These are phyloP conservation scores for Pseudopleuronectes americanus DNA, from an alignment of 2,797 vertebrate species.

Conservation along the genomic window DNA sequence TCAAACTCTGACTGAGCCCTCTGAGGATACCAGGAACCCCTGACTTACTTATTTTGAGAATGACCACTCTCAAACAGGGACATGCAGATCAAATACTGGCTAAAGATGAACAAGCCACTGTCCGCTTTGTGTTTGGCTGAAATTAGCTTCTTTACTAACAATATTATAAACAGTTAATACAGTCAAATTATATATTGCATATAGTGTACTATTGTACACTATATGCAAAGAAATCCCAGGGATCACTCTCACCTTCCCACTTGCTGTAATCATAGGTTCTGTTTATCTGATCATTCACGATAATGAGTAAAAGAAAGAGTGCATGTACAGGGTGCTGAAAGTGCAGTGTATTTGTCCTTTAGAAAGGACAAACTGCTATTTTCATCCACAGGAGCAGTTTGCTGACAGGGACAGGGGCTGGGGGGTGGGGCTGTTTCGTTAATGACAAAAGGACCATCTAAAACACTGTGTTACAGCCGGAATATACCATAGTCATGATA, in stretches of 20 bases:
- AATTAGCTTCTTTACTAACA: slow-evolving; percentile 2
- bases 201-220: too few relatives aligned
- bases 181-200: not conserved
- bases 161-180: not conserved
- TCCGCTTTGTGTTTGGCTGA: not conserved
- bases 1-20: not conserved
- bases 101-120: not conserved
- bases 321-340: not conserved
- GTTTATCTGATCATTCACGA: slow-evolving; percentile 29
- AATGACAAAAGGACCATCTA: slow-evolving; percentile 2
- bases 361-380: slow-evolving; percentile 35
- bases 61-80: not conserved
- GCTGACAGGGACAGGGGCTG: not conserved
- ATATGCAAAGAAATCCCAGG: too few relatives aligned
- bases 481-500: not conserved
- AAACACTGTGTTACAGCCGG: not conserved
- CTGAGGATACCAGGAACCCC: too few relatives aligned
- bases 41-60: not conserved
- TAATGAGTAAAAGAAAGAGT: slow-evolving; percentile 2
- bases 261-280: slow-evolving; percentile 6
- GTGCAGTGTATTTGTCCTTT: slow-evolving; percentile 24
- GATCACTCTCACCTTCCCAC: not conserved
- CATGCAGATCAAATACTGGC: too few relatives aligned
- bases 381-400: slow-evolving; percentile 27
- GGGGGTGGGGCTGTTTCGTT: not conserved